Evolutionary conservation across 2,113 vertebrate species (phyloP), one percentile per base, ranked within the genome.

Genomic region (Jaculus jaculus): DNA sequence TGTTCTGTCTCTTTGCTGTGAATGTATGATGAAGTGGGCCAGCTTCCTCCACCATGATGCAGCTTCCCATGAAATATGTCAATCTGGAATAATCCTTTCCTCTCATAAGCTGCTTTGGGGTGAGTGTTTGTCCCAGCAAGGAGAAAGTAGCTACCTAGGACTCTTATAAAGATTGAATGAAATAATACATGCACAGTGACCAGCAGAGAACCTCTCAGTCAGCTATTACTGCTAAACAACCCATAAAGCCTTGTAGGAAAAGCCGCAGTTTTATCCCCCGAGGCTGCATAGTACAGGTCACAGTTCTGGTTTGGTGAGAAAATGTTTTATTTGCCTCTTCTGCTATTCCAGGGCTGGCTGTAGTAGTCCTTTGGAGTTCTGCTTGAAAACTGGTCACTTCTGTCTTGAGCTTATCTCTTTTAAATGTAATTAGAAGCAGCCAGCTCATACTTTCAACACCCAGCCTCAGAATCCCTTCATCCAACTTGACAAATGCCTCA

Each of bases 401-500:
- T 30, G 89, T 18, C 72, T 42, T 34, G 32, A 90, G n/a, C 5
- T 60, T 73, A 30, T 16, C 39, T 79, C 71, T 81, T 89, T 89
- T 65, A 39, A 65, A 42, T 68, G 24, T 42, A 74, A 42, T 93
- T 89, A 94, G 66, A 72, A 80, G 34, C 66, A 75, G 26, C 51
- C 84, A 74, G 39, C 39, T 75, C 39, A 9, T 30, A 26, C 34
- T 89, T 83, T 79, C 71, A 75, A 30, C 39, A 24, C 60, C 66
- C 71, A n/a, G 66, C 39, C 80, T 81, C 84, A 47, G 51, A 92
- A 77, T 58, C 34, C 30, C 68, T 63, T 96, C 39, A 87, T 58
- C 85, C 39, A 91, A 63, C 37, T 72, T 91, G 77, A 95, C 71
- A 91, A 74, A 88, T 23, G 81, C 47, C 34, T 68, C 66, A 30